Evolutionary conservation across 2,888 invertebrate species (phyloP).

Genomic region (Thera obeliscata): DNA sequence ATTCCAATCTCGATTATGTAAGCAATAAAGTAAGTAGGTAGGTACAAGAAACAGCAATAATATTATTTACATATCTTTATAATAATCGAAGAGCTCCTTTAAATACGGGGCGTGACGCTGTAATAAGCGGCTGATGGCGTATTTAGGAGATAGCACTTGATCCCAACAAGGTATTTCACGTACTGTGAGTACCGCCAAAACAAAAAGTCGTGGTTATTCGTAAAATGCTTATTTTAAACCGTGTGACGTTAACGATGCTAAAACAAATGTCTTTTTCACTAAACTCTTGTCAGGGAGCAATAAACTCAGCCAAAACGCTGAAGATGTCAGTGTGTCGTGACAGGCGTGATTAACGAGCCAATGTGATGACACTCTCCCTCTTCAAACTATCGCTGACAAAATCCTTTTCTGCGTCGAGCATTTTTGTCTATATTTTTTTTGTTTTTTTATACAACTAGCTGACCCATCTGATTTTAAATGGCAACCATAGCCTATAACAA

Average conservation of each 20-base stretch:
- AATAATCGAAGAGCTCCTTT: too few relatives aligned
- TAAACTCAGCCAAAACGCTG: conserved; percentile 62
- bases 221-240: conserved; percentile 63
- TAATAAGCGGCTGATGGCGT: too few relatives aligned
- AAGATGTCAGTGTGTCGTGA: conserved; percentile 62
- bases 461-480: too few relatives aligned
- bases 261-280: conserved; percentile 60
- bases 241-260: conserved; percentile 60
- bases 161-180: conserved; percentile 2
- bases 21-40: too few relatives aligned
- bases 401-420: conserved; percentile 36
- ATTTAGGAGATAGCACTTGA: not conserved
- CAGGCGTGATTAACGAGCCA: conserved; percentile 71
- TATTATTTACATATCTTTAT: too few relatives aligned
- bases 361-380: conserved; percentile 53
- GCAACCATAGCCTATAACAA: too few relatives aligned
- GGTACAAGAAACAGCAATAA: too few relatives aligned
- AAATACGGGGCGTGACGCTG: too few relatives aligned
- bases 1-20: too few relatives aligned
- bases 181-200: conserved; percentile 6
- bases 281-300: conserved; percentile 63
- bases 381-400: conserved; percentile 35
- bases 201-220: conserved; percentile 46
- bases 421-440: not conserved
- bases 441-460: too few relatives aligned